These are phyloP conservation scores for Rousettus leschenaultii DNA, from an alignment of 2,113 vertebrate genomes.

Conservation along the genomic window DNA sequence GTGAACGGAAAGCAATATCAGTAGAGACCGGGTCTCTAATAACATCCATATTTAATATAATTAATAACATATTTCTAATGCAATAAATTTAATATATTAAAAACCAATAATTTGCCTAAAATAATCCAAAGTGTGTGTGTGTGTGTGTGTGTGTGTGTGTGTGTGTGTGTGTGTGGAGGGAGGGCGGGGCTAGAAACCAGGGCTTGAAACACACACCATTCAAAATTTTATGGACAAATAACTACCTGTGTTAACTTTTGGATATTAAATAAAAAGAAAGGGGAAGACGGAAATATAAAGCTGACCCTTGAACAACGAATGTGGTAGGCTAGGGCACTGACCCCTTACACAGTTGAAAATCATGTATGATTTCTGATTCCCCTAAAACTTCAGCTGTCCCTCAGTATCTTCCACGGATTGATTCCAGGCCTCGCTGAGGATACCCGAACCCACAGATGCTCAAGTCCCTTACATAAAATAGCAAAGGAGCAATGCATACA, in stretches of 20 bases:
- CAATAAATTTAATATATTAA: constrained; percentile 14
- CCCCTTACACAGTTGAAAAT: not conserved
- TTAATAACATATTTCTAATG: not conserved
- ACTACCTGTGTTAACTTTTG: not conserved
- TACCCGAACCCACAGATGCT: not conserved
- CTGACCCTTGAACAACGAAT: not conserved
- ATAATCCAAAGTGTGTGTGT: not conserved
- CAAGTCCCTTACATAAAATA: not conserved
- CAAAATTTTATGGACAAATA: not conserved
- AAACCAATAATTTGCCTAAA: constrained; percentile 12
- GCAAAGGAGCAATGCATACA: not conserved
- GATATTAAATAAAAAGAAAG: not conserved
- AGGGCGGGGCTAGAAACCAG: too few species aligned
- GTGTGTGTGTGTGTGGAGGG: too few species aligned
- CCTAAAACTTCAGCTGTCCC: not conserved
- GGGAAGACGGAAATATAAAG: not conserved
- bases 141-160: too few species aligned
- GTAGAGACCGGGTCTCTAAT: not conserved
- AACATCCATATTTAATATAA: not conserved
- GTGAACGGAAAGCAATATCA: not conserved
- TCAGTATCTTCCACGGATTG: not conserved
- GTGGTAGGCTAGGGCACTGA: not conserved
- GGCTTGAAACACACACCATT: not conserved
- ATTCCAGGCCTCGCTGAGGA: not conserved
- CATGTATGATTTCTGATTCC: not conserved